Conservation (phyloP, 2,888 invertebrate species). For the Ornithoptera priamus region DNA sequence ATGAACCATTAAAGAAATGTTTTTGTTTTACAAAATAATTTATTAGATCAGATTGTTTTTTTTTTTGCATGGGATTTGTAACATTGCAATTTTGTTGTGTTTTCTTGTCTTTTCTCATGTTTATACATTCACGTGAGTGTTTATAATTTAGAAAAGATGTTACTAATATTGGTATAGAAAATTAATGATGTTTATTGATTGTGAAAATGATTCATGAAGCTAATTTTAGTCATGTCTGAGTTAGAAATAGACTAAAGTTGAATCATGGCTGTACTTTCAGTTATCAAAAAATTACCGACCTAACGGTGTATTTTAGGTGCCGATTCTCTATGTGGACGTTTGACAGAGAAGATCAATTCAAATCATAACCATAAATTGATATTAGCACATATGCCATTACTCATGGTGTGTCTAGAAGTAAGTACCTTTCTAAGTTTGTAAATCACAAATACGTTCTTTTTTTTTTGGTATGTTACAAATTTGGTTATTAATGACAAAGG, state of each 20-base stretch:
- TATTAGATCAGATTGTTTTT: no score
- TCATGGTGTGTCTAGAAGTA: constrained; percentile 96
- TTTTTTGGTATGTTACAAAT: no score
- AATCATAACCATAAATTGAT: constrained; percentile 94
- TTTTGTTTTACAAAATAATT: no score
- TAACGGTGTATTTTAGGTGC: constrained; percentile 85
- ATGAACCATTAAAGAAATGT: no score
- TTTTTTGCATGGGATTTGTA: not conserved
- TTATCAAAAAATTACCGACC: not conserved
- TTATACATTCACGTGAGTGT: not conserved
- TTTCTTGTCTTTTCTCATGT: not conserved
- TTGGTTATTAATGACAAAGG: no score
- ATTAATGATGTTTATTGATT: no score
- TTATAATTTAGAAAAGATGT: not conserved
- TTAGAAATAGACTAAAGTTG: not conserved
- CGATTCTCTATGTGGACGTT: constrained; percentile 94
- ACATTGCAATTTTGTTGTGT: not conserved
- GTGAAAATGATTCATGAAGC: no score
- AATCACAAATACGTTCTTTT: not conserved
- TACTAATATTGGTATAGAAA: no score
- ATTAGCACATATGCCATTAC: constrained; percentile 95
- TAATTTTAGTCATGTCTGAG: no score
- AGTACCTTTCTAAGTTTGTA: constrained; percentile 38
- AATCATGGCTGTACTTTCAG: not conserved
- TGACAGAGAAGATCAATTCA: constrained; percentile 96